Conservation (phyloP, 2,113 vertebrate species). For the Mustelus asterias region DNA sequence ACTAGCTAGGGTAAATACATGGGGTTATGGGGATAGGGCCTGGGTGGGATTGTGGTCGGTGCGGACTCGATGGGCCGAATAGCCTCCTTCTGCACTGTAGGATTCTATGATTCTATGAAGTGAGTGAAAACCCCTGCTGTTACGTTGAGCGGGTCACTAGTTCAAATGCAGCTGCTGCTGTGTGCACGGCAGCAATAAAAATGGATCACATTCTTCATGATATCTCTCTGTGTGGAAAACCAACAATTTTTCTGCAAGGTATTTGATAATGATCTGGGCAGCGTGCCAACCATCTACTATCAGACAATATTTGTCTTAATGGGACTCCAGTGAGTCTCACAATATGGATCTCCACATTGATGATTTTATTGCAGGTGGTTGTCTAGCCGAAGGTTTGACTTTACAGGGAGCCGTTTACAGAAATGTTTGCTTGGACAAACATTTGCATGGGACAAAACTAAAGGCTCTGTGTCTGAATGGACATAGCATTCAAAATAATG, state of each 20-base stretch:
- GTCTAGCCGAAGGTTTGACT: neutral
- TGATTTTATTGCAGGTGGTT: neutral
- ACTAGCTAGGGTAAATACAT: no score
- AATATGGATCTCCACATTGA: neutral
- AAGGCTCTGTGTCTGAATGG: no score
- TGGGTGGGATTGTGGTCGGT: no score
- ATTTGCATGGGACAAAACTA: no score
- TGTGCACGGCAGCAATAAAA: neutral
- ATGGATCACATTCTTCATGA: conserved; percentile 17
- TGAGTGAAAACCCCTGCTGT: neutral
- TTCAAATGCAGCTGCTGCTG: neutral
- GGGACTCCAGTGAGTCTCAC: neutral
- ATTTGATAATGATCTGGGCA: neutral
- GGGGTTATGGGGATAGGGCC: no score
- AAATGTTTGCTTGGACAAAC: conserved; percentile 9
- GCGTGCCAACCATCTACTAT: neutral
- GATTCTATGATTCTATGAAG: no score
- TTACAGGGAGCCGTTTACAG: neutral
- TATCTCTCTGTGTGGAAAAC: neutral
- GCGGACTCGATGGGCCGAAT: no score
- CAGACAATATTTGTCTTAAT: neutral
- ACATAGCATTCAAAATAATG: no score
- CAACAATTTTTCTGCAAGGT: neutral
- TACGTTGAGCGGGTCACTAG: neutral
- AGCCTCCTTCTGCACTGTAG: no score